phyloP scores from a whole-genome alignment of 2,888 invertebrate species.

The Pristionchus arcanus region DNA sequence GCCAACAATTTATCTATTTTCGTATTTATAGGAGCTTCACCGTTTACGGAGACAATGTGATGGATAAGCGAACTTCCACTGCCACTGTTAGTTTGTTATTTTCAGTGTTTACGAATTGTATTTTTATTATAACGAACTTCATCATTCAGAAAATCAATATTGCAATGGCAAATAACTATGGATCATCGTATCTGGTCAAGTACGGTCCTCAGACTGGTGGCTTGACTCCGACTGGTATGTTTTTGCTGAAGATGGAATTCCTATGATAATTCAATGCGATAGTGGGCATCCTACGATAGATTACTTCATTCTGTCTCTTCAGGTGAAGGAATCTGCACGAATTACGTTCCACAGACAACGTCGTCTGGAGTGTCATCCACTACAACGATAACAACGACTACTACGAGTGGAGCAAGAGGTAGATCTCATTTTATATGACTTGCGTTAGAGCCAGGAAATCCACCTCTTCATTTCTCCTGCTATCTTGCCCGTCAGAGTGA shows the following conservation, averaged over 20 bases:
- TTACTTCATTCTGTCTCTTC: not conserved
- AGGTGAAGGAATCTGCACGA: not conserved
- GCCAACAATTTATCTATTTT: not conserved
- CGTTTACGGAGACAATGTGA: not conserved
- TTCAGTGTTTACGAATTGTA: not conserved
- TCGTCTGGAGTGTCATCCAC: not conserved
- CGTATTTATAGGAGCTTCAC: not conserved
- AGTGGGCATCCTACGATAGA: not conserved
- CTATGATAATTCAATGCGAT: too few species aligned
- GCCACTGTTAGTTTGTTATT: not conserved
- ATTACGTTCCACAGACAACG: not conserved
- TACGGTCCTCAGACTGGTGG: not conserved
- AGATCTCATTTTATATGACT: not conserved
- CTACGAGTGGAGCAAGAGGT: not conserved
- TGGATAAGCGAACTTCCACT: not conserved
- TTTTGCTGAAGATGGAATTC: not conserved
- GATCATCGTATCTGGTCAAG: not conserved
- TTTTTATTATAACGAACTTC: too few species aligned
- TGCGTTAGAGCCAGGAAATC: too few species aligned
- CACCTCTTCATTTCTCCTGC: too few species aligned
- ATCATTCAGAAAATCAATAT: not conserved
- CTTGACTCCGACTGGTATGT: not conserved
- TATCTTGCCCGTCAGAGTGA: too few species aligned
- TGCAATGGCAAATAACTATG: not conserved
- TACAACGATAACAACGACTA: not conserved